phyloP scores from a whole-genome alignment of 2,113 vertebrate genomes.

The Athene cunicularia region DNA sequence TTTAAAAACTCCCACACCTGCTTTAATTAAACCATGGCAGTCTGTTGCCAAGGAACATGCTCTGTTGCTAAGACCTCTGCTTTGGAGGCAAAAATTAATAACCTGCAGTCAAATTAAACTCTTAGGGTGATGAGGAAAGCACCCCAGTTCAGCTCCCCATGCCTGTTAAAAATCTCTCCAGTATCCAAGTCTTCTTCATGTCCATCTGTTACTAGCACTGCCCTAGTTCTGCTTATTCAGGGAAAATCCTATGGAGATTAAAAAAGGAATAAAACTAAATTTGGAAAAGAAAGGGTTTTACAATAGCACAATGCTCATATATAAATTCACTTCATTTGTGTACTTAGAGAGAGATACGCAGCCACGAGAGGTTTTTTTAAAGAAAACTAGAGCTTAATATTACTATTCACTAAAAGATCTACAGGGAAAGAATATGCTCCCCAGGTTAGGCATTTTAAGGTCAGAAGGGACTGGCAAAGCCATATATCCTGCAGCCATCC shows the following conservation, averaged over 20 bases:
- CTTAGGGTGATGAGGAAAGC: not conserved
- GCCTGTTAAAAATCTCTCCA: not conserved
- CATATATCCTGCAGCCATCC: not conserved
- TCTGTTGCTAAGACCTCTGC: conserved; percentile 63
- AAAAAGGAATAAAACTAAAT: conserved; percentile 40
- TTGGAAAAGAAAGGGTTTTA: conserved; percentile 25
- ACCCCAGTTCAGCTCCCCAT: not conserved
- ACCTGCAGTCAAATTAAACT: conserved; percentile 60
- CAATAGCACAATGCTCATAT: not conserved
- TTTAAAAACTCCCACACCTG: conserved; percentile 63
- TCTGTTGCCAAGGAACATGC: conserved; percentile 60
- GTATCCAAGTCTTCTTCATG: not conserved
- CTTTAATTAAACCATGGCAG: conserved; percentile 47
- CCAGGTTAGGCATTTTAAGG: not conserved
- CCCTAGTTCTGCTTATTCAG: conserved; percentile 49
- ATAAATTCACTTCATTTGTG: conserved; percentile 1
- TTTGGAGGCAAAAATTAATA: conserved; percentile 61
- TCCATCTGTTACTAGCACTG: conserved; percentile 37
- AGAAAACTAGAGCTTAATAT: not conserved
- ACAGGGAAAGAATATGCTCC: not conserved
- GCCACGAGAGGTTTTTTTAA: not conserved
- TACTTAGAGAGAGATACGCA: not conserved
- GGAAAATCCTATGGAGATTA: conserved; percentile 52
- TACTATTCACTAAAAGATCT: not conserved
- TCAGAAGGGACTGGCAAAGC: not conserved